Evolutionary conservation across 2,113 vertebrate species (phyloP).

Genomic region (Riparia riparia): DNA sequence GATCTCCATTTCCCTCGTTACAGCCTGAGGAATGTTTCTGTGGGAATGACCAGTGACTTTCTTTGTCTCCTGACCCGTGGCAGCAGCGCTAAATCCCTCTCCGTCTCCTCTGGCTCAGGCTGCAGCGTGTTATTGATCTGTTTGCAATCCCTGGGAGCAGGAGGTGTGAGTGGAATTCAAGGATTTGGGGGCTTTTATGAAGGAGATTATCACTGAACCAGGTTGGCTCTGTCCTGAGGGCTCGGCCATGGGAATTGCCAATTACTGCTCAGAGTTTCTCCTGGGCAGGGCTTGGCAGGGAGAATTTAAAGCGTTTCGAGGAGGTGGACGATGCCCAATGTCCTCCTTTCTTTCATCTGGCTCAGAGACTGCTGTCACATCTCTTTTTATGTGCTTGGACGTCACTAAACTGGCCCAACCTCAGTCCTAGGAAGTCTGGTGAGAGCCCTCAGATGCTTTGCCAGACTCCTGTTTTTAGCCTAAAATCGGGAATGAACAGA

Average conservation of each 20-base stretch:
- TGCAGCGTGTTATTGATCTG: background rate
- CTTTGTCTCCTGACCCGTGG: background rate
- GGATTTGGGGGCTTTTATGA: slow-evolving; percentile 27
- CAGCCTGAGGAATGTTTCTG: background rate
- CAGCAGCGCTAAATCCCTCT: slow-evolving; percentile 31
- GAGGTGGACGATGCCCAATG: background rate
- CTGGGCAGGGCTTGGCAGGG: background rate
- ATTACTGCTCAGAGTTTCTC: background rate
- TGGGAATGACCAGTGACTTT: slow-evolving; percentile 10
- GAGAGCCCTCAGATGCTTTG: background rate
- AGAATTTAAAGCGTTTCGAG: background rate
- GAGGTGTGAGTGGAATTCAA: slow-evolving; percentile 52
- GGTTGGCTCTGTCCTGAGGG: background rate
- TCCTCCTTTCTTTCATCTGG: background rate
- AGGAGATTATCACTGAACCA: slow-evolving; percentile 30
- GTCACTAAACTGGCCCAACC: background rate
- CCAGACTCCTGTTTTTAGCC: background rate
- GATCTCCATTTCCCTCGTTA: background rate
- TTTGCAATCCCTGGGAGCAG: slow-evolving; percentile 20
- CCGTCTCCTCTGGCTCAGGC: background rate
- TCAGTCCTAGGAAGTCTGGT: background rate
- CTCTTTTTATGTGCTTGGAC: background rate
- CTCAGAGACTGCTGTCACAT: background rate
- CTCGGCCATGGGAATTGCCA: background rate
- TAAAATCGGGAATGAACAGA: background rate